Evolutionary conservation across 2,888 invertebrate species (phyloP).

Genomic region (Melanchra persicariae): DNA sequence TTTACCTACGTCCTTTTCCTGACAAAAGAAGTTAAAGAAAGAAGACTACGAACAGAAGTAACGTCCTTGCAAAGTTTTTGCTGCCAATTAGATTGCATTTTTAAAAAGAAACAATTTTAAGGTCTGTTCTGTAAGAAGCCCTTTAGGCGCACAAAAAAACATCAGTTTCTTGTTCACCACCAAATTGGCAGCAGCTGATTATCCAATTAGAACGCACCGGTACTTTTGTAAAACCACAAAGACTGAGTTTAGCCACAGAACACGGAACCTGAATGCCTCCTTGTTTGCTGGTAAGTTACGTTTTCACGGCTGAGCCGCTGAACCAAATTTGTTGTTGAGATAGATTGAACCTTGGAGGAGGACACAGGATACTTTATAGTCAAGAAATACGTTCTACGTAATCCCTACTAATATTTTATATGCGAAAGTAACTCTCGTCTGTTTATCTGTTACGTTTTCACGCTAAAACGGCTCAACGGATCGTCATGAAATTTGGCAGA

Average conservation of each 20-base stretch:
- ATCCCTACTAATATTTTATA: no score
- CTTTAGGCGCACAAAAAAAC: slow-evolving; percentile 18
- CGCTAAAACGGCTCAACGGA: no score
- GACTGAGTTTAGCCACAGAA: neutral
- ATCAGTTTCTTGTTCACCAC: slow-evolving; percentile 23
- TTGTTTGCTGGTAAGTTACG: no score
- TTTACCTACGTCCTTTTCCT: slow-evolving; percentile 2
- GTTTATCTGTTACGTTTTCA: no score
- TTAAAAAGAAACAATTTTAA: slow-evolving; percentile 3
- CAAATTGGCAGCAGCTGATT: slow-evolving; percentile 46
- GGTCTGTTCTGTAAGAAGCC: slow-evolving; percentile 22
- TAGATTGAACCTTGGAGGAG: no score
- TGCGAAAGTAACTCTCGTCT: no score
- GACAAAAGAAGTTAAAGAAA: neutral
- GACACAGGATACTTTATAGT: no score
- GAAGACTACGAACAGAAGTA: neutral
- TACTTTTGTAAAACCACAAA: slow-evolving; percentile 62
- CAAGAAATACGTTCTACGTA: no score
- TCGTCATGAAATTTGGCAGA: no score
- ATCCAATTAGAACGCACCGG: slow-evolving; percentile 50
- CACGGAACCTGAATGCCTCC: neutral
- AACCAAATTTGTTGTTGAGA: no score
- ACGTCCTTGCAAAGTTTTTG: slow-evolving; percentile 18
- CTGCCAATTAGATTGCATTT: slow-evolving; percentile 21
- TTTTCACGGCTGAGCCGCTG: no score